Base-by-base conservation (phyloP, 2,797 vertebrate genomes). In the Protonibea diacanthus region DNA sequence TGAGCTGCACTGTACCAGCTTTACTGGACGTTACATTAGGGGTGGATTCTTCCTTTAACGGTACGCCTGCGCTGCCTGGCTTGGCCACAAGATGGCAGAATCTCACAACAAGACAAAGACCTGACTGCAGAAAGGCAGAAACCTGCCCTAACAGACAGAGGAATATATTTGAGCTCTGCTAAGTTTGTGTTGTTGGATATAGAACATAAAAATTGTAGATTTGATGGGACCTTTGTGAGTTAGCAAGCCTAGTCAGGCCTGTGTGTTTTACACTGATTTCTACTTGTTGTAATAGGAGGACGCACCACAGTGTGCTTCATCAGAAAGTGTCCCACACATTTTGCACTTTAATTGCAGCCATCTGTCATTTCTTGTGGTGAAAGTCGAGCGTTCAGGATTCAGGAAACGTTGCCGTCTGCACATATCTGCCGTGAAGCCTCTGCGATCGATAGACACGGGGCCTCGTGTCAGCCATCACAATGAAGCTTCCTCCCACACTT, bases 41-140 rank as follows among this genome's bases (percentile, higher is more conserved):
- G 64, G 29, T 33, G 10, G 17, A 57, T 9, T 49, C 15, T 21
- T 1, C n/a, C 17, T 73, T 69, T 33, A 23, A 17, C 8, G 2
- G 27, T 1, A 0, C 2, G 5, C 12, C 10, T 80, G 86, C 63
- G 65, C 1, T 77, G 42, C 63, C 29, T 11, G 1, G 3, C 27
- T 45, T 57, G 12, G 51, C 80, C 95, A 94, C 82, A 66, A 92
- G 94, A 89, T 84, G 92, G 86, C 75, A 89, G 67, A 33, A 18
- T 77, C 66, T 18, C 21, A 81, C 78, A 89, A 77, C 14, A 38
- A 53, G 40, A 74, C 12, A 76, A 45, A 65, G 0, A 12, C 2
- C 1, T 23, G 7, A 42, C 67, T 64, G 78, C 68, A 73, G 71
- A 8, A 12, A 3, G 23, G n/a, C 48, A 56, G 13, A 53, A 4